Base-by-base conservation (phyloP, 2,888 invertebrate genomes). In the Dorcus parallelipipedus region DNA sequence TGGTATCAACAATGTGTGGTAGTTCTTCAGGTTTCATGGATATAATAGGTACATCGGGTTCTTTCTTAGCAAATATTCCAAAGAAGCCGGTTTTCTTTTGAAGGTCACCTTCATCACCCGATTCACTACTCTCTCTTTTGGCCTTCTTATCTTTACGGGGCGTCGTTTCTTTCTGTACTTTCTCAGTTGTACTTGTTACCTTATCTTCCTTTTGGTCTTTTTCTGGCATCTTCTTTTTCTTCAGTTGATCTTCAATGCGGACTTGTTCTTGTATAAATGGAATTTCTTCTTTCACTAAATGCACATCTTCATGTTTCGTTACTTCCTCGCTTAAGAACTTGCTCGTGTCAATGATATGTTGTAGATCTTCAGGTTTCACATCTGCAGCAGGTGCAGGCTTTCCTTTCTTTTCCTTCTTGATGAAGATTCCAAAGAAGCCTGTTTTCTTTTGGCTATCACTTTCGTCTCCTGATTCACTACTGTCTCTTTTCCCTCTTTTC, bases 281-380 rank as follows among this genome's bases (percentile, higher is more conserved):
- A 33, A 33, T 7, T 50, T 42, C 17, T 26, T 20, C 8, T 9
- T 42, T 14, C 20, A 52, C 23, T 10, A 49, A 56, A 40, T 57
- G 61, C 7, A 63, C 61, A 49, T 66, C 64, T 42, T 67, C 62
- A 53, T 61, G 64, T 9, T 62, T 58, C 23, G 59, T 61, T 17
- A 64, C 55, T 62, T 67, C 67, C 45, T 53, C 53, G 26, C 57
- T 64, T 48, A 66, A 56, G 42, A 67, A 64, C 43, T 65, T 59
- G 20, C 59, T 61, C 1, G 65, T 63, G 17, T 64, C 49, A 10
- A 14, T 47, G 42, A 62, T 57, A 7, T 54, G n/a, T 42, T 20
- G 33, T 33, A 7, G 6, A 33, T 33, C 26, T 10, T 42, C 42
- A 42, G 10, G 14, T 42, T 42, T 42, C 6, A 42, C 14, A 14